A percentile compares a stretch with the other conserved stretches of the same genome.
These are phyloP conservation scores for Litoditis marina DNA, from an alignment of 2,888 invertebrate species.

Conservation along the genomic window DNA sequence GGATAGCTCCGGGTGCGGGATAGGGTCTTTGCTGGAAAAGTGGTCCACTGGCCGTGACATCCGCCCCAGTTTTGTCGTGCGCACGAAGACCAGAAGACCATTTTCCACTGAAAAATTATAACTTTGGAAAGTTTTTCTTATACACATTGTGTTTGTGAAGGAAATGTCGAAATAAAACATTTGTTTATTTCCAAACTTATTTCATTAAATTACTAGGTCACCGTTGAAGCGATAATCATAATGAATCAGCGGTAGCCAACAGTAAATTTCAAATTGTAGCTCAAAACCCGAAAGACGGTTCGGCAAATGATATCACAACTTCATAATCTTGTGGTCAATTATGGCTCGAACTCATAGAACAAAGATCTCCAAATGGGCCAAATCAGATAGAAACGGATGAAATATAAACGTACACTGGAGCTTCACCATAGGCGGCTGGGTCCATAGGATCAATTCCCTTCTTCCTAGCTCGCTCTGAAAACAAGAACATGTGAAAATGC, in stretches of 20 bases:
- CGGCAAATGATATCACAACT: neutral
- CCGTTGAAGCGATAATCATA: no score
- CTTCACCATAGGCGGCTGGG: slow-evolving; percentile 66
- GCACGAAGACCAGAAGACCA: slow-evolving; percentile 77
- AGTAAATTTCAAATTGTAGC: no score
- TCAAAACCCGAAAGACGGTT: no score
- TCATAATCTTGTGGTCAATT: neutral
- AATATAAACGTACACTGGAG: slow-evolving; percentile 34
- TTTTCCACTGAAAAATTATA: slow-evolving; percentile 70
- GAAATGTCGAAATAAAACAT: neutral
- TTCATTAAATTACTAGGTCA: no score
- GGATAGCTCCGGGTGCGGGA: slow-evolving; percentile 87
- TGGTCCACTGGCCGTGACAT: slow-evolving; percentile 83
- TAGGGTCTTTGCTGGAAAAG: slow-evolving; percentile 79
- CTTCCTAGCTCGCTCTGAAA: slow-evolving; percentile 45
- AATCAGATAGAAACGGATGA: slow-evolving; percentile 6
- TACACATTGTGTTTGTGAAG: neutral
- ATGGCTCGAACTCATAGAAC: no score
- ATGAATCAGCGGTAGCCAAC: no score
- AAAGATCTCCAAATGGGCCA: neutral
- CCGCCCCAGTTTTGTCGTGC: slow-evolving; percentile 82
- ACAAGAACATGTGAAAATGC: slow-evolving; percentile 1
- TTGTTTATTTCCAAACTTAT: neutral
- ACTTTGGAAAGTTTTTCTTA: neutral
- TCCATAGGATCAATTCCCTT: slow-evolving; percentile 66